Evolutionary conservation across 2,888 invertebrate genomes (phyloP), one percentile per base, ranked within the genome.

Genomic region (Idaea straminata): DNA sequence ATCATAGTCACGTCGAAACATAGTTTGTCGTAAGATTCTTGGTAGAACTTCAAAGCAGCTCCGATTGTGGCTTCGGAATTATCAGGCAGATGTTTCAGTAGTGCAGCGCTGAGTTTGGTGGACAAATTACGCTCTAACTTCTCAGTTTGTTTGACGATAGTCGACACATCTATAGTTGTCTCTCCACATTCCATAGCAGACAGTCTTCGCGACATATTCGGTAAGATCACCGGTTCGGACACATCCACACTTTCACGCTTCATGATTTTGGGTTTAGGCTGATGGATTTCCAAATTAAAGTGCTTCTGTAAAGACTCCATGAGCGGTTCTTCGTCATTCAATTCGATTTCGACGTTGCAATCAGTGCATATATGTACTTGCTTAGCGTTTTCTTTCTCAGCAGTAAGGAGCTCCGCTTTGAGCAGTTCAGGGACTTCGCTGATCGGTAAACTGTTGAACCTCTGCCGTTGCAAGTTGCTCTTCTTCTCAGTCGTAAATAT

Each of bases 401-500:
- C 81, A 0, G 80, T 83, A 5, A 86, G 64, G 3, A 90, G 72
- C 67, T 92, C 92, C 0, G 86, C 82, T 77, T 92, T 92, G 0
- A 92, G 74, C 57, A 92, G 67, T 61, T 92, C 92, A 15, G 92
- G 91, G 63, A 92, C 91, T 71, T 92, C 92, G 70, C 88, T 89
- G 0, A 92, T 87, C 4, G 91, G 92, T 15, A 92, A 77, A 70
- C 92, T 92, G 72, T 92, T 92, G 66, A 92, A 92, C 4, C 92
- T 79, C 71, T 92, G 92, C 34, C 92, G 70, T 35, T 92, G 92
- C 7, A 92, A 68, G 64, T 83, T 87, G 70, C 89, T 91, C 61
- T 91, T 92, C 73, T 92, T 92, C 69, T 91, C 92, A 3, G 92
- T 92, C 0, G 92, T 90, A 70, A 91, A 91, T 47, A 92, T 91